phyloP scores from a whole-genome alignment of 1,140 invertebrate species.

The Parasteatoda tepidariorum region DNA sequence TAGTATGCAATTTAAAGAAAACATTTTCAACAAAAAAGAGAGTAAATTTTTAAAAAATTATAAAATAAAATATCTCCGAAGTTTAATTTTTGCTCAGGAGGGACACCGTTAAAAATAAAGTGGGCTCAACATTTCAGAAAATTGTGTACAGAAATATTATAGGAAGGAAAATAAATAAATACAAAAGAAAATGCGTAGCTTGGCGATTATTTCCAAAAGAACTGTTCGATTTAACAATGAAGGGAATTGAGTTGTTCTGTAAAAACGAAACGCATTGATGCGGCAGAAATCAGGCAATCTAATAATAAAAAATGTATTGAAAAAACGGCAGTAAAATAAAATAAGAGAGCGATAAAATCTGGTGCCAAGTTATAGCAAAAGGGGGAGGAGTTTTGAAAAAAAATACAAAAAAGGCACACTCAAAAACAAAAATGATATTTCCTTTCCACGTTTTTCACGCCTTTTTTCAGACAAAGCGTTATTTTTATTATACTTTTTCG shows the following conservation, averaged over 20 bases:
- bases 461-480: neutral
- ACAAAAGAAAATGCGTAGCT: too few relatives aligned
- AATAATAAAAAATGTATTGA: constrained; percentile 19
- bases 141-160: too few relatives aligned
- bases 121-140: too few relatives aligned
- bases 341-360: constrained; percentile 31
- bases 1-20: too few relatives aligned
- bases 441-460: neutral
- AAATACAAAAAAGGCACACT: neutral
- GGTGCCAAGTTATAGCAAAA: constrained; percentile 6
- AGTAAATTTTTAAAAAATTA: too few relatives aligned
- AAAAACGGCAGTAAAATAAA: constrained; percentile 9
- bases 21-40: too few relatives aligned
- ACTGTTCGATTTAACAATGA: constrained; percentile 40
- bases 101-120: too few relatives aligned
- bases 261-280: neutral
- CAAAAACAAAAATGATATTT: constrained; percentile 12
- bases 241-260: constrained; percentile 20
- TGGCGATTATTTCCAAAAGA: constrained; percentile 29
- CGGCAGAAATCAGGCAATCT: neutral
- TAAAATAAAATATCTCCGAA: too few relatives aligned
- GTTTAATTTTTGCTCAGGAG: too few relatives aligned
- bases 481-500: constrained; percentile 4
- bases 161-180: too few relatives aligned
- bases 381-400: neutral